Evolutionary conservation across 2,888 invertebrate species (phyloP).

Genomic region (Chrysomela aeneicollis): DNA sequence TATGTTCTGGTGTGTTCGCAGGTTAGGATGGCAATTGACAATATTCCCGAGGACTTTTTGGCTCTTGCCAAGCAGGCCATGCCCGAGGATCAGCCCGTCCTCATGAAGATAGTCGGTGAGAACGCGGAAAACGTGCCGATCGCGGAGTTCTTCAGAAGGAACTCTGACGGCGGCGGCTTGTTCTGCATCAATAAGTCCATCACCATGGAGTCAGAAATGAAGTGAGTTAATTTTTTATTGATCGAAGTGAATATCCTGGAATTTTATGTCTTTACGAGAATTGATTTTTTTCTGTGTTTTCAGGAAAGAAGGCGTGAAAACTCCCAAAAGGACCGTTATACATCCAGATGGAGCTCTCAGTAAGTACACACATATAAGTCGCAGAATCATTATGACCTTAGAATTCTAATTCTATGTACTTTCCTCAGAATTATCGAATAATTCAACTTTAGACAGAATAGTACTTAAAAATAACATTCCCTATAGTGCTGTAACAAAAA

Average conservation of each 20-base stretch:
- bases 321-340: conserved; percentile 40
- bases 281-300: too few species aligned
- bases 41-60: conserved; percentile 56
- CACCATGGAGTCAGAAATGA: conserved; percentile 63
- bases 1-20: too few species aligned
- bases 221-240: too few species aligned
- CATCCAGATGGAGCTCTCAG: conserved; percentile 41
- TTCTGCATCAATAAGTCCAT: conserved; percentile 77
- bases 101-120: conserved; percentile 61
- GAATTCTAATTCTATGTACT: too few species aligned
- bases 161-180: conserved; percentile 68
- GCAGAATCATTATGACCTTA: too few species aligned
- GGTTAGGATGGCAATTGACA: conserved; percentile 51
- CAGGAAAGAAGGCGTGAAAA: conserved; percentile 35
- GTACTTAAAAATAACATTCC: too few species aligned
- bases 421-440: too few species aligned
- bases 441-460: too few species aligned
- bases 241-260: too few species aligned
- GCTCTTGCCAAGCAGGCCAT: conserved; percentile 58
- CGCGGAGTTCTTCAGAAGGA: conserved; percentile 75
- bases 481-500: too few species aligned
- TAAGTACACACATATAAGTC: conserved; percentile 42
- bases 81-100: conserved; percentile 68
- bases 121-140: conserved; percentile 58
- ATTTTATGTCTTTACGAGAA: too few species aligned